These are phyloP conservation scores for Cryptus armator DNA, from an alignment of 2,888 invertebrate species.

Conservation along the genomic window DNA sequence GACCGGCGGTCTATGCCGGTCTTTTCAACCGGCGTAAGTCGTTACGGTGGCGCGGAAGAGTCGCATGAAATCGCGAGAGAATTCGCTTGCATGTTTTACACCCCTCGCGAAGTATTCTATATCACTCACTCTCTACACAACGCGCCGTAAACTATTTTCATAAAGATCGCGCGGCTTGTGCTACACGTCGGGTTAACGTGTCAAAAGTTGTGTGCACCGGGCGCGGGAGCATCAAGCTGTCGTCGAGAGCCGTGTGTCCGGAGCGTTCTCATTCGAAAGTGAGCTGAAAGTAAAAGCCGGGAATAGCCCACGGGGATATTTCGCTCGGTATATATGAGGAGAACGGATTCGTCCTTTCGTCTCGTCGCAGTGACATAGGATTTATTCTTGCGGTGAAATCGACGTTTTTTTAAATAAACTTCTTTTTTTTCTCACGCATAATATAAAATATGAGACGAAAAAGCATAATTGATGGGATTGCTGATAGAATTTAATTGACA, in stretches of 20 bases:
- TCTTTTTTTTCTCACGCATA: constrained; percentile 3
- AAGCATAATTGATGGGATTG: not conserved
- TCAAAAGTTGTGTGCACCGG: constrained; percentile 31
- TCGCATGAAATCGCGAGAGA: not conserved
- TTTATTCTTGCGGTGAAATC: constrained; percentile 34
- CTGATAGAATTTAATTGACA: constrained; percentile 38
- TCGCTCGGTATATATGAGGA: constrained; percentile 24
- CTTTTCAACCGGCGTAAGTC: no score
- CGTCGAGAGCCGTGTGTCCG: constrained; percentile 54
- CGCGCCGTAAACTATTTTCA: not conserved
- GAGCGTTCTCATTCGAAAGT: constrained; percentile 60
- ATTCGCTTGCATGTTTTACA: no score
- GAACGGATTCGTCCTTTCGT: constrained; percentile 32
- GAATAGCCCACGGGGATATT: constrained; percentile 59
- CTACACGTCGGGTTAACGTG: constrained; percentile 14
- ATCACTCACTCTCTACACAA: not conserved
- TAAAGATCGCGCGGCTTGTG: not conserved
- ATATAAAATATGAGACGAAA: constrained; percentile 15
- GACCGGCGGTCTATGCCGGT: no score
- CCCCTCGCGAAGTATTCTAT: not conserved
- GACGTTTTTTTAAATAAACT: constrained; percentile 1
- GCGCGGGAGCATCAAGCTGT: constrained; percentile 44
- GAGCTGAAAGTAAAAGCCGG: constrained; percentile 66
- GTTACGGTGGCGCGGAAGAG: no score
- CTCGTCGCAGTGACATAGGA: constrained; percentile 9